Evolutionary conservation across 2,113 vertebrate genomes (phyloP).

Genomic region (Passer domesticus): DNA sequence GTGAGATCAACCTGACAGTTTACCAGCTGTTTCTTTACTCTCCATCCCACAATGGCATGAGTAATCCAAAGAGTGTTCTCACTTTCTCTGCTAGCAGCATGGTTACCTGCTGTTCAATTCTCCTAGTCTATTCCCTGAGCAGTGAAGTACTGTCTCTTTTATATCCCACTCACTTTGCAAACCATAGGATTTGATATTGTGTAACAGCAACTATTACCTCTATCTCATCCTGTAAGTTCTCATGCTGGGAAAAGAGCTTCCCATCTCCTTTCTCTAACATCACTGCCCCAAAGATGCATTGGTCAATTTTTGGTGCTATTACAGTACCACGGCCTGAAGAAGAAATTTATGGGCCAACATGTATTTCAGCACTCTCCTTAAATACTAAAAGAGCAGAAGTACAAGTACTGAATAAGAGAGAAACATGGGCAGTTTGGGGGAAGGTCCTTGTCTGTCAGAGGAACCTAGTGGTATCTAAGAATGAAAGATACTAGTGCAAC

Average conservation of each 20-base stretch:
- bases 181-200: background rate
- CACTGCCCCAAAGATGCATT: background rate
- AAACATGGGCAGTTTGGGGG: background rate
- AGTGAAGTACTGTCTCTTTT: background rate
- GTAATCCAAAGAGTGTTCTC: constrained; percentile 59
- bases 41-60: constrained; percentile 69
- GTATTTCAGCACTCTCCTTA: background rate
- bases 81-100: constrained; percentile 58
- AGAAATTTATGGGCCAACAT: background rate
- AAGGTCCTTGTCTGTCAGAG: background rate
- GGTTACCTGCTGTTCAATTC: constrained; percentile 62
- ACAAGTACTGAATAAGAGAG: background rate
- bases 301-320: background rate
- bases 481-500: background rate
- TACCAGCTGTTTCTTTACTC: constrained; percentile 74
- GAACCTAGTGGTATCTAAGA: background rate
- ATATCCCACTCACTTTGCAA: constrained; percentile 31
- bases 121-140: constrained; percentile 18
- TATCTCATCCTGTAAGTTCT: background rate
- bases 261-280: background rate
- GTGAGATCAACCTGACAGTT: constrained; percentile 72
- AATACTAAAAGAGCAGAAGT: background rate
- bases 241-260: background rate
- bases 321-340: background rate
- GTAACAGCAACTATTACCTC: background rate